Conservation (phyloP, 2,888 invertebrate species). For the Orthosia gothica region DNA sequence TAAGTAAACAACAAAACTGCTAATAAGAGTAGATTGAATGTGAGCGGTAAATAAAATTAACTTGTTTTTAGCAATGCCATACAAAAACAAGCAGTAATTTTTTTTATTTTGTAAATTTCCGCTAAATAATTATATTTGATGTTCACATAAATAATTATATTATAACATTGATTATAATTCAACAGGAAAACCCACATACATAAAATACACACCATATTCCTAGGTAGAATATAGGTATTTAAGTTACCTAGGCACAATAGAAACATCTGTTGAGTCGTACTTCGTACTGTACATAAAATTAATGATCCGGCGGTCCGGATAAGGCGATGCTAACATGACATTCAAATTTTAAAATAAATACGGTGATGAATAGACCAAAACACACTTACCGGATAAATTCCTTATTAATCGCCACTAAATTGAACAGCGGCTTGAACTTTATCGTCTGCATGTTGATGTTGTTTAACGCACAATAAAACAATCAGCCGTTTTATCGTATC, state of each 20-base stretch:
- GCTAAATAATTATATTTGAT: too few species aligned
- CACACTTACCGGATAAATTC: conserved; percentile 50
- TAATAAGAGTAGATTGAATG: too few species aligned
- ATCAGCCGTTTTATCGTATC: conserved; percentile 8
- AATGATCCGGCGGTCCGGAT: background rate
- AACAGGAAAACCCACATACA: background rate
- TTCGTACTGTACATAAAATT: conserved; percentile 1
- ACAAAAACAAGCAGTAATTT: too few species aligned
- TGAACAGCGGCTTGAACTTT: conserved; percentile 48
- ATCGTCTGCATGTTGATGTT: conserved; percentile 52
- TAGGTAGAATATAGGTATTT: background rate
- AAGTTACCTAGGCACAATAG: background rate
- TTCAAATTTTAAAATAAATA: background rate
- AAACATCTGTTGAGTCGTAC: background rate
- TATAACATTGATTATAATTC: background rate
- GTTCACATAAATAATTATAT: too few species aligned
- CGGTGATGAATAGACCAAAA: background rate
- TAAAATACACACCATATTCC: background rate
- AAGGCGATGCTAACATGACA: background rate
- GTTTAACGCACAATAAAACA: conserved; percentile 22
- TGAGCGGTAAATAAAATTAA: too few species aligned
- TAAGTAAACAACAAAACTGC: too few species aligned
- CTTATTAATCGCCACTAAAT: conserved; percentile 43
- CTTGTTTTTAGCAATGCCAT: too few species aligned
- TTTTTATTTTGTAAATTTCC: too few species aligned